Percentiles rank a stretch among this genome's conserved stretches.
These are phyloP conservation scores for Leptoclinus maculatus DNA, from an alignment of 2,797 vertebrate genomes.

Conservation along the genomic window DNA sequence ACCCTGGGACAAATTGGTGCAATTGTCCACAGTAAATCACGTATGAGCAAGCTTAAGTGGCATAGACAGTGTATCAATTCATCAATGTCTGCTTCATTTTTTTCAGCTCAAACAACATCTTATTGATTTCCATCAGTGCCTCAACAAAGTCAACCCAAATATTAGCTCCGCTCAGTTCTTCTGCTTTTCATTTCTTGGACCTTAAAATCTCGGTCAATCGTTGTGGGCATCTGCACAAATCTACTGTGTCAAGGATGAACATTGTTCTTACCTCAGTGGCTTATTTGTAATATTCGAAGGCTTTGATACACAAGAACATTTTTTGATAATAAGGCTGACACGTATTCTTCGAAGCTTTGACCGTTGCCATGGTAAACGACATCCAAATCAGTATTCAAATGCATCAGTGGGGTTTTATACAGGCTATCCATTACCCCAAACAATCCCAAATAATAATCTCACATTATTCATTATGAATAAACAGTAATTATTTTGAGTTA, in stretches of 20 bases:
- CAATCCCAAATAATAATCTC: not conserved
- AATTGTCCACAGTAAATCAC: not conserved
- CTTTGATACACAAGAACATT: constrained; percentile 2
- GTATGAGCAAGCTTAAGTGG: not conserved
- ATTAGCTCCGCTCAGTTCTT: not conserved
- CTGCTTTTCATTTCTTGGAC: not conserved
- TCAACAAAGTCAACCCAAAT: not conserved
- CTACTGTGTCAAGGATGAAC: constrained; percentile 1
- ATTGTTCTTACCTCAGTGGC: not conserved
- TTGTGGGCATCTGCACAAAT: not conserved
- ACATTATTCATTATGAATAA: not conserved
- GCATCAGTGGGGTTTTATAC: not conserved
- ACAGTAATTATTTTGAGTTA: not conserved
- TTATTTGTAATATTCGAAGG: not conserved
- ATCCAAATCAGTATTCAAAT: not conserved
- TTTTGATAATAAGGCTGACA: not conserved
- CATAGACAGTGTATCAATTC: not conserved
- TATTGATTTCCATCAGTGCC: not conserved
- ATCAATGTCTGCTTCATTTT: not conserved
- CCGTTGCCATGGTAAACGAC: not conserved
- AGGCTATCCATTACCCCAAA: not conserved
- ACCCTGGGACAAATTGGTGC: not conserved
- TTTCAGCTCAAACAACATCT: not conserved
- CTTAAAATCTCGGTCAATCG: not conserved
- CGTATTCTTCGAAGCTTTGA: not conserved